phyloP scores from a whole-genome alignment of 1,140 invertebrate species.

The Lamellibrachia luymesi region DNA sequence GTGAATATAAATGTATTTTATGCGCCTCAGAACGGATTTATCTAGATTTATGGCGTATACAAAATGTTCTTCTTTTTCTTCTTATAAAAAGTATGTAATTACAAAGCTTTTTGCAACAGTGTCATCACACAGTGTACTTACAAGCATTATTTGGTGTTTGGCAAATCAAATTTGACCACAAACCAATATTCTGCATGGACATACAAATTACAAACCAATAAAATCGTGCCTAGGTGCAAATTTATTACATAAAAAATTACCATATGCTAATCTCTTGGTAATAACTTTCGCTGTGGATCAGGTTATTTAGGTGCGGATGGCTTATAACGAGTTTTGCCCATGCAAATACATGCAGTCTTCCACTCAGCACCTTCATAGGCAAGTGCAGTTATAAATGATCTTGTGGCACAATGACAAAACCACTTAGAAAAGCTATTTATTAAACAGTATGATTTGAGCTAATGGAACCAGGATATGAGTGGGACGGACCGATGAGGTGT shows the following conservation, averaged over 20 bases:
- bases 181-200: background rate
- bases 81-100: background rate
- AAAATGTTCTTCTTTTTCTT: too few relatives aligned
- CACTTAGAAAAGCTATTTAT: background rate
- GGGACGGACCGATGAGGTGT: background rate
- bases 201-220: background rate
- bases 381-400: background rate
- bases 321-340: background rate
- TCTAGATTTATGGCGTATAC: too few relatives aligned
- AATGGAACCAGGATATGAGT: background rate
- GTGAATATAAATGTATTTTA: too few relatives aligned
- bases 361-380: background rate
- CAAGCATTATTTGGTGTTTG: background rate
- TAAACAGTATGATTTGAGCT: background rate
- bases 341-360: background rate
- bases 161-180: background rate
- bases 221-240: background rate
- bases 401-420: background rate
- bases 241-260: background rate
- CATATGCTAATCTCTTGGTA: background rate
- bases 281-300: background rate
- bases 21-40: too few relatives aligned
- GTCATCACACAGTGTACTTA: background rate
- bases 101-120: background rate
- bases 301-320: background rate